Base-by-base conservation (phyloP, 2,888 invertebrate genomes). In the Cyaniris semiargus region DNA sequence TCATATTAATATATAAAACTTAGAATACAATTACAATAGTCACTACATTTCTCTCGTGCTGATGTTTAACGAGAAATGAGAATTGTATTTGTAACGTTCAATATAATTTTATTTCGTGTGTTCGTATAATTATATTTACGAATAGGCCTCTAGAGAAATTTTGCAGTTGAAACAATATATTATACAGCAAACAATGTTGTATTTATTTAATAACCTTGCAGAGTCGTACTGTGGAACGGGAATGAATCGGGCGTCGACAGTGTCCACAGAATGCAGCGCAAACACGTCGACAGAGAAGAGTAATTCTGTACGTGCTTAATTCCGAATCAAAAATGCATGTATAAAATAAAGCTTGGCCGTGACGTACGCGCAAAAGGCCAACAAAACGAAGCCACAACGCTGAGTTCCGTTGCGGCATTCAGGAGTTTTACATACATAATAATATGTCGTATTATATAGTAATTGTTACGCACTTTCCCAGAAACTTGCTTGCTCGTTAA, bases 221-320 rank as follows among this genome's bases (percentile, higher is more conserved):
- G 92, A 90, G 58, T 31, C 89, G 34, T 83, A 87, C 78, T 87
- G 90, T 60, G 90, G 90, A 81, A 88, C 90, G 88, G 89, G 87
- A 80, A 89, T 89, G 89, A 83, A 81, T 23, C 89, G 88, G 75
- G 89, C 92, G 0, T 84, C 88, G 0, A 85, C 88, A 0, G 78
- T 89, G 21, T 81, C 89, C 13, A 85, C 86, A 0, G 85, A 83
- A 7, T 80, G 81, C 10, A 83, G 80, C 2, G 80, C 80, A 56
- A 53, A 80, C 6, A 48, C 72, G 23, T 83, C 85, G 0, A 83
- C 86, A 2, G 79, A 81, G 21, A 84, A 90, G 79, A 90, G 92
- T 85, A 91, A 91, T 87, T 92, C 93, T 82, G 93, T 93, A 91
- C 85, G 92, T 91, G 82, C 78, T 31, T 76, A 78, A 76, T 58